Evolutionary conservation across 92 coral and sea anemone species (phyloP), one percentile per base, ranked within the genome.

Genomic region (Porites rus): DNA sequence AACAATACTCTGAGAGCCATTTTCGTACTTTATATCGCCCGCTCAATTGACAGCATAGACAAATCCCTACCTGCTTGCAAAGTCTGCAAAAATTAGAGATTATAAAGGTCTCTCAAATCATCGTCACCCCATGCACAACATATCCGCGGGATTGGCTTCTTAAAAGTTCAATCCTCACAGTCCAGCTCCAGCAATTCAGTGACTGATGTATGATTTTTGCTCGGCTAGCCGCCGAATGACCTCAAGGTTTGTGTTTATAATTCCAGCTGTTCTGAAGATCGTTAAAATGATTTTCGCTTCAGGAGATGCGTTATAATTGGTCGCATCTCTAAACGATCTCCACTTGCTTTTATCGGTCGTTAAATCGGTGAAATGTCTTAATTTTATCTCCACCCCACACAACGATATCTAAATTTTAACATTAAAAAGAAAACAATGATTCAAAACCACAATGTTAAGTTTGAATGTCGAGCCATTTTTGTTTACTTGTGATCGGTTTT

Each of bases 221-320:
- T 19, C n/a, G 67, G 28, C 12, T 31, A 61, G 31, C 76, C 76
- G 16, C n/a, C 69, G 21, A 76, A 38, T 38, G 46, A 38, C 46
- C 46, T 67, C 68, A 76, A 14, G 51, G 22, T 77, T 77, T 69
- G 58, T 19, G 85, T 17, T 74, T 52, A 11, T 4, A 65, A 22
- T 22, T 82, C 86, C 86, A 71, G 78, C 86, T 71, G 86, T 7
- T n/a, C 60, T 50, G 67, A 2, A 10, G 14, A 58, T 71, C 77
- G 86, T 54, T 4, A 72, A 58, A 72, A 62, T 51, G 14, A 72
- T 72, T 73, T 73, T 60, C 61, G 31, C 78, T 7, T 59, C 72
- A 60, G 52, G 67, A 63, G 3, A 18, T 54, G 21, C 18, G 62
- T 51, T 16, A 16, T 82, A 60, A 82, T 82, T 71, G 86, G 86